Evolutionary conservation across 1,140 invertebrate species (phyloP).

Genomic region (Helicoverpa zea): DNA sequence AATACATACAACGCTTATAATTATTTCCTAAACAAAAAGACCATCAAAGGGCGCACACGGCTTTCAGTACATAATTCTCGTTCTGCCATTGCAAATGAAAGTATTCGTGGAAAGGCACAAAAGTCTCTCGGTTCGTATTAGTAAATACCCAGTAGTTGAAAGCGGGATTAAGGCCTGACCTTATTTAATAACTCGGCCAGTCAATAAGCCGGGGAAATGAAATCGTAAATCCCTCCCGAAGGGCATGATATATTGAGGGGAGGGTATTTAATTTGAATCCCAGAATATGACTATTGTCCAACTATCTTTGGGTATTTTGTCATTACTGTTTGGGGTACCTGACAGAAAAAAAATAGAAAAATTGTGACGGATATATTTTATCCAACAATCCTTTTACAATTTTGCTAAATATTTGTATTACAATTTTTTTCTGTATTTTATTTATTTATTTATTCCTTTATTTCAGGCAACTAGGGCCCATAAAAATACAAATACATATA

Average conservation of each 20-base stretch:
- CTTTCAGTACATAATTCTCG: neutral
- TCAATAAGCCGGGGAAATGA: constrained; percentile 51
- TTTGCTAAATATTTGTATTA: no score
- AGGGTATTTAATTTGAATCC: constrained; percentile 46
- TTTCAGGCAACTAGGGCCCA: no score
- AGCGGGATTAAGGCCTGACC: constrained; percentile 46
- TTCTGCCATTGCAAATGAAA: neutral
- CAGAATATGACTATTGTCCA: constrained; percentile 43
- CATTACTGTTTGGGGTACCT: neutral
- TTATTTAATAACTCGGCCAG: constrained; percentile 48
- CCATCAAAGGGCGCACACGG: neutral
- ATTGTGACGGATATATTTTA: no score
- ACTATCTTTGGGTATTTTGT: constrained; percentile 33
- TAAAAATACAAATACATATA: no score
- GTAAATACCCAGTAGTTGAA: constrained; percentile 42
- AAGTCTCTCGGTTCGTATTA: constrained; percentile 26
- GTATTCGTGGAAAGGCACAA: constrained; percentile 12
- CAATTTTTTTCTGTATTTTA: no score
- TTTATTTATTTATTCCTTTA: no score
- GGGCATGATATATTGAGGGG: constrained; percentile 45
- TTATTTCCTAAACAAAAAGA: neutral
- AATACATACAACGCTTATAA: neutral
- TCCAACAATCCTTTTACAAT: no score
- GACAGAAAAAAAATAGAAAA: neutral
- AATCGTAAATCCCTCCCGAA: constrained; percentile 48